Conservation (phyloP, 2,113 vertebrate genomes). For the Labeo catla region DNA sequence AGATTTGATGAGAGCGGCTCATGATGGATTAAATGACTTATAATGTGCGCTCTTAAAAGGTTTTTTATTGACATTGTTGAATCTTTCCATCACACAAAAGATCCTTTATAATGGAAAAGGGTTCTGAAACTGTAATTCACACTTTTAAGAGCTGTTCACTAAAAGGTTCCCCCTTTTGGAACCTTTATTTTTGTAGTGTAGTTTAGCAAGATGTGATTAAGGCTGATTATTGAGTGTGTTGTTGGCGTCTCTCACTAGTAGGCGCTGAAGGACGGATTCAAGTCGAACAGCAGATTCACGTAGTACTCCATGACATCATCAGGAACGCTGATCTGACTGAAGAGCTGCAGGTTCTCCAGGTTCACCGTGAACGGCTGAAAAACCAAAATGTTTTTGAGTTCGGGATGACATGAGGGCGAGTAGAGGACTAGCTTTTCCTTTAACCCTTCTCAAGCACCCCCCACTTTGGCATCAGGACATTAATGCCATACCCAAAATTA, state of each 20-base stretch:
- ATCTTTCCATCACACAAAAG: not conserved
- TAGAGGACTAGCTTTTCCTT: no score
- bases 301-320: slow-evolving; percentile 66
- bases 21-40: not conserved
- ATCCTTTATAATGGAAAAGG: not conserved
- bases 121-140: not conserved
- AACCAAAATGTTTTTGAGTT: slow-evolving; percentile 51
- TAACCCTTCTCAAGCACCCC: no score
- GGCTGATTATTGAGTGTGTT: not conserved
- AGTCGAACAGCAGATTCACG: slow-evolving; percentile 64
- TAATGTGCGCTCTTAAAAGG: not conserved
- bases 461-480: no score
- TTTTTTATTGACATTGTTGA: not conserved
- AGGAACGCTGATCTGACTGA: slow-evolving; percentile 54
- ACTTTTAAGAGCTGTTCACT: not conserved
- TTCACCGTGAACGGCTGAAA: slow-evolving; percentile 70
- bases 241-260: slow-evolving; percentile 64
- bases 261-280: slow-evolving; percentile 70
- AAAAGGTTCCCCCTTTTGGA: not conserved
- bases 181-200: not conserved
- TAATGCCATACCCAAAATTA: no score
- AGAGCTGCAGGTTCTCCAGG: slow-evolving; percentile 67
- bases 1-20: not conserved
- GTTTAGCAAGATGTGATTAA: not conserved
- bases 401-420: not conserved